These are phyloP conservation scores for Mus spicilegus DNA, from an alignment of 2,113 vertebrate genomes.

Conservation along the genomic window DNA sequence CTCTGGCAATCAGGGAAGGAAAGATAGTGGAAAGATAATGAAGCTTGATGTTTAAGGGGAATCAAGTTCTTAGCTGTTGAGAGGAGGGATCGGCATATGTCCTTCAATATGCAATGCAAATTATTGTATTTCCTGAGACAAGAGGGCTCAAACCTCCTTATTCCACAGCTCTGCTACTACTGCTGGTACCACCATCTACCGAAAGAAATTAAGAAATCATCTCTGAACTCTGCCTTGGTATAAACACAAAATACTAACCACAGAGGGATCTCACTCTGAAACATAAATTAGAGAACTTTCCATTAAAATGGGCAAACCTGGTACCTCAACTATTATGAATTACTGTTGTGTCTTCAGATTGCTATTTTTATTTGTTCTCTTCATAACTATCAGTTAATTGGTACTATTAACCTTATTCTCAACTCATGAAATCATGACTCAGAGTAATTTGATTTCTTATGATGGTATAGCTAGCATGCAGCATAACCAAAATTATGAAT, in stretches of 20 bases:
- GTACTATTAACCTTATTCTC: slow-evolving; percentile 16
- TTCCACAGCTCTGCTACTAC: neutral
- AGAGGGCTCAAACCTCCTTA: neutral
- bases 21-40: neutral
- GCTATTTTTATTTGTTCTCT: neutral
- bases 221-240: neutral
- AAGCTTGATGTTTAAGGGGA: neutral
- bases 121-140: neutral
- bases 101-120: neutral
- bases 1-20: neutral
- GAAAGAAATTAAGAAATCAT: neutral
- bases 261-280: neutral
- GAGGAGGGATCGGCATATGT: neutral
- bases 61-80: neutral
- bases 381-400: neutral
- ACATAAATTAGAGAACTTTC: neutral
- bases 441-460: neutral
- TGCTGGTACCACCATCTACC: neutral
- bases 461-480: neutral
- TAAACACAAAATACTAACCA: neutral
- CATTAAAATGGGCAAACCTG: neutral
- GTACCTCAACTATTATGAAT: neutral
- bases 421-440: neutral
- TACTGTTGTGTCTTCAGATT: neutral
- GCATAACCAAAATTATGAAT: neutral